These are phyloP conservation scores for Drosophila fulvimacula DNA, from an alignment of 2,888 invertebrate species.

Conservation along the genomic window DNA sequence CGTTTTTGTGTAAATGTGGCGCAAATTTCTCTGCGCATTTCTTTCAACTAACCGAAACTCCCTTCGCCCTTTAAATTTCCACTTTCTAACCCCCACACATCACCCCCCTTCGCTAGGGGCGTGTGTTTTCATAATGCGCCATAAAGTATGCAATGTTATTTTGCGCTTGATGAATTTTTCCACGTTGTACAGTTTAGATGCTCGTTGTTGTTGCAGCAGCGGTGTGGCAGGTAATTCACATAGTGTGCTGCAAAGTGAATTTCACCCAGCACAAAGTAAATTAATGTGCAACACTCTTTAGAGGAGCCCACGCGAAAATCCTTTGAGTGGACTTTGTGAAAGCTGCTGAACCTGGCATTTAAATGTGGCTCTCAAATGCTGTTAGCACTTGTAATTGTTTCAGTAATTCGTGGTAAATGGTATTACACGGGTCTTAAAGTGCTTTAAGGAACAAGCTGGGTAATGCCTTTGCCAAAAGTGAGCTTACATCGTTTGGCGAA, in stretches of 20 bases:
- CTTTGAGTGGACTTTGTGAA: slow-evolving; percentile 24
- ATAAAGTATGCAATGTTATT: slow-evolving; percentile 81
- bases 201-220: slow-evolving; percentile 18
- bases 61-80: slow-evolving; percentile 5
- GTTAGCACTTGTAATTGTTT: neutral
- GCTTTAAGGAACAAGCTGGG: neutral
- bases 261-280: slow-evolving; percentile 55
- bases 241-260: slow-evolving; percentile 58
- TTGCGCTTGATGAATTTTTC: slow-evolving; percentile 80
- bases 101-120: slow-evolving; percentile 20
- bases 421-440: neutral
- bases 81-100: neutral
- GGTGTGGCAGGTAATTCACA: slow-evolving; percentile 29
- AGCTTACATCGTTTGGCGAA: neutral
- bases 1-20: slow-evolving; percentile 74
- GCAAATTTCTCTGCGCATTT: slow-evolving; percentile 52
- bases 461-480: neutral
- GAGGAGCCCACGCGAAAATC: slow-evolving; percentile 5
- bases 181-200: slow-evolving; percentile 62
- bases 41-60: slow-evolving; percentile 8
- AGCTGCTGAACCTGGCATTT: slow-evolving; percentile 24
- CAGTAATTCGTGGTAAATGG: neutral
- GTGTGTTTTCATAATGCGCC: slow-evolving; percentile 80
- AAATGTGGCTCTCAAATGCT: slow-evolving; percentile 3
- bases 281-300: slow-evolving; percentile 55